Conservation (phyloP, 2,888 invertebrate genomes). For the Protophormia terraenovae region DNA sequence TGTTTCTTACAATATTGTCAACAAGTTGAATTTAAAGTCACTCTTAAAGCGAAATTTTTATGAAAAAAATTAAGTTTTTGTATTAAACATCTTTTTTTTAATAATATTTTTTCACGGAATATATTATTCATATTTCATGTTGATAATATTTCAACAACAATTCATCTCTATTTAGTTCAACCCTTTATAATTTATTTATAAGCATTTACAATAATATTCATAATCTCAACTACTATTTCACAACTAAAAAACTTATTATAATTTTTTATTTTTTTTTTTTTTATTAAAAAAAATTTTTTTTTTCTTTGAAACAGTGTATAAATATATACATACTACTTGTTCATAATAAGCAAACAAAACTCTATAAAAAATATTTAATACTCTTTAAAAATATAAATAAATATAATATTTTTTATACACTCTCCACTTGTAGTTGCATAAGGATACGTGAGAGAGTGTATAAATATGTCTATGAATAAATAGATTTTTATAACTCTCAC, state of each 20-base stretch:
- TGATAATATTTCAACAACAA: no score
- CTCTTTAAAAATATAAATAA: constrained; percentile 24
- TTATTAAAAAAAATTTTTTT: neutral
- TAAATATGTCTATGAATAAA: constrained; percentile 28
- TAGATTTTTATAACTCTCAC: constrained; percentile 41
- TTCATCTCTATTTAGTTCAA: no score
- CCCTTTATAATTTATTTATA: no score
- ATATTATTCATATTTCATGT: no score
- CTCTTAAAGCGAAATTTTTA: no score
- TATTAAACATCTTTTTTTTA: no score
- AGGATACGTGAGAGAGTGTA: neutral
- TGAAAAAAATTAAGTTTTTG: no score
- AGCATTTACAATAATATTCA: no score
- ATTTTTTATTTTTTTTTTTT: neutral
- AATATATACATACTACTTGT: neutral
- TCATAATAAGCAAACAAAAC: constrained; percentile 9
- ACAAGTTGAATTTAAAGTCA: no score
- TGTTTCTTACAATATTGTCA: no score
- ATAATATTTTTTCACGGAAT: no score
- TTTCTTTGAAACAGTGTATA: neutral
- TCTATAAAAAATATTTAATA: constrained; percentile 9
- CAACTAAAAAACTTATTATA: neutral
- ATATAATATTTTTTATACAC: neutral
- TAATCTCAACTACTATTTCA: neutral
- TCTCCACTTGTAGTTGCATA: neutral